These are phyloP conservation scores for Cacoxenus indagator DNA, from an alignment of 2,888 invertebrate species.

Conservation along the genomic window DNA sequence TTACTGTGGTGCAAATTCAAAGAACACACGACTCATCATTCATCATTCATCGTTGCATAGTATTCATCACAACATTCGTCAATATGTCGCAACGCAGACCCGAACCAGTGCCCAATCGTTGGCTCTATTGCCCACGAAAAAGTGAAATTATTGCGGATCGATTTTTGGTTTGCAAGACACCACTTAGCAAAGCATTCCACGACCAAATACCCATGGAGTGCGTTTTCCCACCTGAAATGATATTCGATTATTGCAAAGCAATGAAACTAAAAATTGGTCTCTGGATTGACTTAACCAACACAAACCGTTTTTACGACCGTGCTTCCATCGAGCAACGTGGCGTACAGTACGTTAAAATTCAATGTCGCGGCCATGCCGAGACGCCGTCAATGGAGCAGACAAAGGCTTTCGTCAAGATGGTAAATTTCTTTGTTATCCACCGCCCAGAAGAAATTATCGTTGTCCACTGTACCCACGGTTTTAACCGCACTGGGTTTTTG, in stretches of 20 bases:
- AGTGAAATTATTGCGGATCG: conserved; percentile 79
- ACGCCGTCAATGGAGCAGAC: conserved; percentile 91
- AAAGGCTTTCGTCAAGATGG: conserved; percentile 83
- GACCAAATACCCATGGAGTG: conserved; percentile 87
- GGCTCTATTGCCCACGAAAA: background rate
- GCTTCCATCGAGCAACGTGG: too few relatives aligned
- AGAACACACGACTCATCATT: too few relatives aligned
- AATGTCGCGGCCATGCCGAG: conserved; percentile 93
- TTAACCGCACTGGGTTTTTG: conserved; percentile 96
- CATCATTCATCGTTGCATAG: too few relatives aligned
- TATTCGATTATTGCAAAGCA: too few relatives aligned
- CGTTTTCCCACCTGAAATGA: conserved; percentile 97
- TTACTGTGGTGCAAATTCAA: too few relatives aligned
- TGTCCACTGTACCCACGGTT: too few relatives aligned
- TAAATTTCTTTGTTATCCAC: conserved; percentile 82
- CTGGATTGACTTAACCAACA: too few relatives aligned
- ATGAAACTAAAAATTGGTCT: too few relatives aligned
- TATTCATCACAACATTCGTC: too few relatives aligned
- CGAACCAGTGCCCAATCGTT: too few relatives aligned
- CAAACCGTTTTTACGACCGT: too few relatives aligned
- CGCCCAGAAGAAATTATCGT: conserved; percentile 81
- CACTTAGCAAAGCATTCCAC: conserved; percentile 86
- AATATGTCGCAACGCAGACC: too few relatives aligned
- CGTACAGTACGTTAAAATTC: conserved; percentile 88
- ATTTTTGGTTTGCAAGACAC: conserved; percentile 85